Evolutionary conservation across 2,888 invertebrate genomes (phyloP).

Genomic region (Drosophila subquinaria): DNA sequence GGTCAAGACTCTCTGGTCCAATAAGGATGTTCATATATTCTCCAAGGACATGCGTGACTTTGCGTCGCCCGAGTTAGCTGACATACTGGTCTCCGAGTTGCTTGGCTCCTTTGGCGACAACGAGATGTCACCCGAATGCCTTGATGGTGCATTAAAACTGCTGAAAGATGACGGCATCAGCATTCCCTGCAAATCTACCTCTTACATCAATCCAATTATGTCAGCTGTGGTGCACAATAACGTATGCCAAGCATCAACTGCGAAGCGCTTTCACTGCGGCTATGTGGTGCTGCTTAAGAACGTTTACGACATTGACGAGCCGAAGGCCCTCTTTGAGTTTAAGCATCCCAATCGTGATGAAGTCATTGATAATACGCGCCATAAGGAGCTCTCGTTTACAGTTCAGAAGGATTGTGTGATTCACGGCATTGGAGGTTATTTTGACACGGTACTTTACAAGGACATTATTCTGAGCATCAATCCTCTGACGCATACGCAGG

Average conservation of each 20-base stretch:
- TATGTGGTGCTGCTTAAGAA: slow-evolving; percentile 93
- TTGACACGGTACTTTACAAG: slow-evolving; percentile 94
- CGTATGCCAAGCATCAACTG: slow-evolving; percentile 85
- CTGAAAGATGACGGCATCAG: slow-evolving; percentile 95
- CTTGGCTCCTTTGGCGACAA: slow-evolving; percentile 99
- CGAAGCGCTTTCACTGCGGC: slow-evolving; percentile 89
- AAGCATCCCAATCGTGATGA: slow-evolving; percentile 93
- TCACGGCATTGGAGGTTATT: slow-evolving; percentile 98
- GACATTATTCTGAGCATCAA: slow-evolving; percentile 95
- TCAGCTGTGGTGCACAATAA: slow-evolving; percentile 95
- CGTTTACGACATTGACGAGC: slow-evolving; percentile 83
- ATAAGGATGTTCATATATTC: slow-evolving; percentile 90
- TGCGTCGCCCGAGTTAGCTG: slow-evolving; percentile 93
- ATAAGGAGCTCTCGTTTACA: slow-evolving; percentile 89
- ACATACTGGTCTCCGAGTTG: slow-evolving; percentile 97
- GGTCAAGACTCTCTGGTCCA: slow-evolving; percentile 91
- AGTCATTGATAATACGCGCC: slow-evolving; percentile 90
- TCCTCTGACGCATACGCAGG: slow-evolving; percentile 94
- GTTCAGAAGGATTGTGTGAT: slow-evolving; percentile 92
- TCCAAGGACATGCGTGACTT: slow-evolving; percentile 95
- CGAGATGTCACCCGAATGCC: slow-evolving; percentile 98
- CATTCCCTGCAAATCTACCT: slow-evolving; percentile 95
- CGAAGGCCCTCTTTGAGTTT: slow-evolving; percentile 91
- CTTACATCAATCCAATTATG: slow-evolving; percentile 96
- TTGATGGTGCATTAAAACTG: slow-evolving; percentile 96